These are phyloP conservation scores for Meiosimyza decipiens DNA, from an alignment of 2,888 invertebrate genomes.

Conservation along the genomic window DNA sequence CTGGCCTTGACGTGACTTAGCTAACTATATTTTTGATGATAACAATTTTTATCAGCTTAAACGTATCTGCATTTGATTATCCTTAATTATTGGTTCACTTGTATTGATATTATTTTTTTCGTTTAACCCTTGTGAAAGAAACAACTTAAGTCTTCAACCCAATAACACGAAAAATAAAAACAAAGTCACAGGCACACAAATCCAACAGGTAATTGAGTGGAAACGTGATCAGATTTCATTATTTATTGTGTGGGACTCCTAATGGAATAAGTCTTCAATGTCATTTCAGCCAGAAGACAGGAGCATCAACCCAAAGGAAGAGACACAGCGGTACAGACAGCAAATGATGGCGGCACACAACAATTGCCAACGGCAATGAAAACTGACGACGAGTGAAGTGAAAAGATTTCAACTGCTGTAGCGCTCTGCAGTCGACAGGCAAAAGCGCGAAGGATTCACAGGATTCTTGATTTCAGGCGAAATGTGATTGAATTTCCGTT, in stretches of 20 bases:
- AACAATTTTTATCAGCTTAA: too few relatives aligned
- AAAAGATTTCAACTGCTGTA: conserved; percentile 15
- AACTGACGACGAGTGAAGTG: conserved; percentile 5
- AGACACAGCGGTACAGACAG: background rate
- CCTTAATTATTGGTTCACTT: background rate
- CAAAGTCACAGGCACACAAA: conserved; percentile 35
- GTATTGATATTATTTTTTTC: background rate
- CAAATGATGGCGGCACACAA: background rate
- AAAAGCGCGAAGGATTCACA: conserved; percentile 14
- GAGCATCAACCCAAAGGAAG: background rate
- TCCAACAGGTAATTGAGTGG: conserved; percentile 65
- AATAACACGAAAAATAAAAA: background rate
- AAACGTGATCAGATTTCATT: conserved; percentile 65
- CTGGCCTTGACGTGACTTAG: too few relatives aligned
- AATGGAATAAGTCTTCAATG: conserved; percentile 51
- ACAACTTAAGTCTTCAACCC: too few relatives aligned
- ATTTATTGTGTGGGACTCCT: conserved; percentile 52
- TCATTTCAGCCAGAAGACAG: conserved; percentile 9
- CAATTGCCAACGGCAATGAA: conserved; percentile 12
- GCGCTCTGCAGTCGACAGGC: conserved; percentile 8
- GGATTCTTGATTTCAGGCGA: conserved; percentile 49
- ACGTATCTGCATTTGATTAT: too few relatives aligned
- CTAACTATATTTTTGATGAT: too few relatives aligned
- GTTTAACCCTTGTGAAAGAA: too few relatives aligned
- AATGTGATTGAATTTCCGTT: conserved; percentile 57